Conservation (phyloP, 2,888 invertebrate genomes). For the Mesopsocus fuscifrons region DNA sequence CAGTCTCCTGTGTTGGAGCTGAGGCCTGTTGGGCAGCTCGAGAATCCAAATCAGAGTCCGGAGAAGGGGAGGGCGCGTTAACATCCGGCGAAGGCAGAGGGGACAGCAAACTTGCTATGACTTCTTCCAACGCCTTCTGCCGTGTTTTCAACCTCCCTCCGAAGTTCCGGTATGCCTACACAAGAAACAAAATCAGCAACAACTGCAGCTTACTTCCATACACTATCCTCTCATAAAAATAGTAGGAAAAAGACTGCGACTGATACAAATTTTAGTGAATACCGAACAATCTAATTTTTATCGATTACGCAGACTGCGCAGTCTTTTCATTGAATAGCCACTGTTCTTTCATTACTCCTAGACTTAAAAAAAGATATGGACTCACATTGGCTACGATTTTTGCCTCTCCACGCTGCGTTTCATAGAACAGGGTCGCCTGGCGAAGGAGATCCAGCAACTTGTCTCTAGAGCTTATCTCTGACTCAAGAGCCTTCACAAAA, state of each 20-base stretch:
- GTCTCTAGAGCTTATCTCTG: slow-evolving; percentile 64
- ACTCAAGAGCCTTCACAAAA: slow-evolving; percentile 59
- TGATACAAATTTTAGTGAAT: too few species aligned
- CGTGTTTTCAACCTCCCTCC: slow-evolving; percentile 70
- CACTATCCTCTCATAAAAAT: too few species aligned
- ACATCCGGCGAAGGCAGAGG: slow-evolving; percentile 53
- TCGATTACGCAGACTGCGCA: too few species aligned
- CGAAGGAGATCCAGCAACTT: slow-evolving; percentile 57
- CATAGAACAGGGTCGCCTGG: slow-evolving; percentile 70
- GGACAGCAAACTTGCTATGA: slow-evolving; percentile 47
- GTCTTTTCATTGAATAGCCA: too few species aligned
- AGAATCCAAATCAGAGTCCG: slow-evolving; percentile 61
- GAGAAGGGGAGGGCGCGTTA: slow-evolving; percentile 54
- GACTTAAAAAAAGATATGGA: too few species aligned
- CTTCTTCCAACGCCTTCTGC: slow-evolving; percentile 69
- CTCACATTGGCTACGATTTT: slow-evolving; percentile 89
- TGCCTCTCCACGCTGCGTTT: slow-evolving; percentile 81
- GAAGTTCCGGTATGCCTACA: slow-evolving; percentile 86
- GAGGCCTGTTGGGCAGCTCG: slow-evolving; percentile 32
- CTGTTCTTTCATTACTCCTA: too few species aligned
- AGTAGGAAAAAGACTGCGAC: too few species aligned
- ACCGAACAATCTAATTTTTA: too few species aligned
- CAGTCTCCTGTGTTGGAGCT: neutral
- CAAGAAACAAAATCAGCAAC: slow-evolving; percentile 13
- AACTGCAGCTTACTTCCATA: too few species aligned